Evolutionary conservation across 2,113 vertebrate species (phyloP).

Genomic region (Cichladusa arquata): DNA sequence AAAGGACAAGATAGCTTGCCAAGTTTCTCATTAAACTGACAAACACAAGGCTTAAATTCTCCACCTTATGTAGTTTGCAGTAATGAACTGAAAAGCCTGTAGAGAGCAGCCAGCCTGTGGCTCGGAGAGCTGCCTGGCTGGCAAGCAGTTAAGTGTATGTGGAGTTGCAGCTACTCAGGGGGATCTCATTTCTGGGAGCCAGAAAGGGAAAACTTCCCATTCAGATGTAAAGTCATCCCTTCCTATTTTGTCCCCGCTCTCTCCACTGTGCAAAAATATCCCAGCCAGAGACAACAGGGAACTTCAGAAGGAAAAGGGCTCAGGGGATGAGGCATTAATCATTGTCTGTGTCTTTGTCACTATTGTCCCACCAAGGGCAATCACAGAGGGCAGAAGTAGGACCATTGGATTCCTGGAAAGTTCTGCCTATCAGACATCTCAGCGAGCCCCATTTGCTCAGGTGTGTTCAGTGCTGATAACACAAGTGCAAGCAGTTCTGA

Average conservation of each 20-base stretch:
- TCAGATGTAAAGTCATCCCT: background rate
- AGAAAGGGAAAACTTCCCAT: background rate
- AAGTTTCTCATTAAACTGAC: background rate
- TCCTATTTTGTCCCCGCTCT: background rate
- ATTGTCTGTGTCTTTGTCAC: background rate
- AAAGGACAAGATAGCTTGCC: background rate
- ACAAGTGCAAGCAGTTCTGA: background rate
- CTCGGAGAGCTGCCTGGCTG: background rate
- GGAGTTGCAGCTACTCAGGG: background rate
- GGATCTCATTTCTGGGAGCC: background rate
- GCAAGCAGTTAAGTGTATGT: rapidly evolving
- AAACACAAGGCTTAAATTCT: background rate
- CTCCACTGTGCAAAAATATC: background rate
- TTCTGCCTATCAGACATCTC: background rate
- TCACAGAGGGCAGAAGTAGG: background rate
- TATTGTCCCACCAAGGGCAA: background rate
- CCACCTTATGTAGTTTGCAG: background rate
- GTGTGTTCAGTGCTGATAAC: conserved; percentile 32
- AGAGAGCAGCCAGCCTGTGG: background rate
- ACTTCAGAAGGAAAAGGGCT: background rate
- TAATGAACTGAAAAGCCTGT: background rate
- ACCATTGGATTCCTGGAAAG: conserved; percentile 26
- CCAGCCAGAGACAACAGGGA: background rate
- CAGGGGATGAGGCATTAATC: background rate
- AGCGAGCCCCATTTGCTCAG: background rate